phyloP scores from a whole-genome alignment of 92 coral and sea anemone genomes.

The Parazoanthus darwini region DNA sequence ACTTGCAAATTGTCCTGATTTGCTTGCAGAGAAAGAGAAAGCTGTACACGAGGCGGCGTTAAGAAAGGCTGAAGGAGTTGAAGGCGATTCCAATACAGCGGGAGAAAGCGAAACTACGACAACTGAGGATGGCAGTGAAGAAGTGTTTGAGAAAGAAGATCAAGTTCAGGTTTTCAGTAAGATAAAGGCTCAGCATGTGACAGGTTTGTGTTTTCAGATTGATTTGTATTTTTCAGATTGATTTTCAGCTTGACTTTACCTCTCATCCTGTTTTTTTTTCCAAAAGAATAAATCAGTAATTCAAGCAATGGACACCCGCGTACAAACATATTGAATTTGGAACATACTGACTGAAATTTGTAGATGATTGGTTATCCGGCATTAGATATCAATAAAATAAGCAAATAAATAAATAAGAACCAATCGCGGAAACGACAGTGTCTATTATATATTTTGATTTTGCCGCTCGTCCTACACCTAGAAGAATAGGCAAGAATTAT shows the following conservation, averaged over 20 bases:
- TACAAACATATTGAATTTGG: too few relatives aligned
- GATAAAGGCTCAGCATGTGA: background rate
- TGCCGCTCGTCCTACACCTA: too few relatives aligned
- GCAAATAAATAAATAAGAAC: too few relatives aligned
- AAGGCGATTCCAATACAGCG: constrained; percentile 10
- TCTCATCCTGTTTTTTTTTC: background rate
- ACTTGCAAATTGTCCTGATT: background rate
- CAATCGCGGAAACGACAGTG: too few relatives aligned
- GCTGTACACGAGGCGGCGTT: constrained; percentile 9
- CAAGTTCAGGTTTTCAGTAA: constrained; percentile 18
- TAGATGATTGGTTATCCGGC: too few relatives aligned
- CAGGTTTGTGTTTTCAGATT: background rate
- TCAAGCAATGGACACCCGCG: too few relatives aligned
- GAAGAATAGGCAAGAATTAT: too few relatives aligned
- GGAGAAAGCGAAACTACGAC: constrained; percentile 33
- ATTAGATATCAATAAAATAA: too few relatives aligned
- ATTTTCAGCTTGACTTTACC: too few relatives aligned
- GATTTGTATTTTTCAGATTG: background rate
- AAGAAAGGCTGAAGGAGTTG: background rate
- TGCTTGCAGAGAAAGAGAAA: constrained; percentile 32
- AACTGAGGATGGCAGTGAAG: constrained; percentile 33
- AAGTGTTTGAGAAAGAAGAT: constrained; percentile 28
- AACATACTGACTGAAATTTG: too few relatives aligned
- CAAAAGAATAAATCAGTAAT: too few relatives aligned
- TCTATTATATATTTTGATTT: too few relatives aligned